phyloP scores from a whole-genome alignment of 2,888 invertebrate species.

The Adelognathus sp. region DNA sequence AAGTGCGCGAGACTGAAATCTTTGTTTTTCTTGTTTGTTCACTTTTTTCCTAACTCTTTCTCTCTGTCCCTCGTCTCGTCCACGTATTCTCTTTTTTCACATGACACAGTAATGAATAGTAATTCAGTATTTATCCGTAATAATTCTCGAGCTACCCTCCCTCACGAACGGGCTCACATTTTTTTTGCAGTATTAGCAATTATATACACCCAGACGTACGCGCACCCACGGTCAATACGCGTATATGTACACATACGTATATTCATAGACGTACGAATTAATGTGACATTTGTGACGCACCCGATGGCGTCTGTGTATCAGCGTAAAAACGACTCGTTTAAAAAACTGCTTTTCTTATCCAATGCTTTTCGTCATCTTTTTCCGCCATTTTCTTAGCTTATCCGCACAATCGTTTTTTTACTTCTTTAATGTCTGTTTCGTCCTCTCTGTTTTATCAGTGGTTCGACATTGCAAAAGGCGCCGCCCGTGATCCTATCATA shows the following conservation, averaged over 20 bases:
- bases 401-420: constrained; percentile 45
- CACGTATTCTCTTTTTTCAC: constrained; percentile 21
- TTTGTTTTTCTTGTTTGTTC: constrained; percentile 11
- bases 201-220: constrained; percentile 58
- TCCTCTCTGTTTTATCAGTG: constrained; percentile 45
- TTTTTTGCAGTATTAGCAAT: constrained; percentile 39
- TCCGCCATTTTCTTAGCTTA: constrained; percentile 28
- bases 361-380: constrained; percentile 41
- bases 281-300: constrained; percentile 65
- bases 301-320: constrained; percentile 62
- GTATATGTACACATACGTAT: constrained; percentile 48
- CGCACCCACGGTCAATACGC: constrained; percentile 44
- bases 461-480: constrained; percentile 30
- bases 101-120: constrained; percentile 37
- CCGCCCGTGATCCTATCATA: constrained; percentile 22
- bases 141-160: constrained; percentile 43
- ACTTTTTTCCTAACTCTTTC: constrained; percentile 7
- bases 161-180: constrained; percentile 32
- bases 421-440: constrained; percentile 38
- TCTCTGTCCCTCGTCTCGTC: not conserved
- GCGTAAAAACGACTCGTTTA: constrained; percentile 67
- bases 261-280: constrained; percentile 58
- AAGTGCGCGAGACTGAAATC: constrained; percentile 41
- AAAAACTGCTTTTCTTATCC: constrained; percentile 53
- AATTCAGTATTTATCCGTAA: constrained; percentile 50